Base-by-base conservation (phyloP, 2,113 vertebrate genomes). In the Anguilla rostrata region DNA sequence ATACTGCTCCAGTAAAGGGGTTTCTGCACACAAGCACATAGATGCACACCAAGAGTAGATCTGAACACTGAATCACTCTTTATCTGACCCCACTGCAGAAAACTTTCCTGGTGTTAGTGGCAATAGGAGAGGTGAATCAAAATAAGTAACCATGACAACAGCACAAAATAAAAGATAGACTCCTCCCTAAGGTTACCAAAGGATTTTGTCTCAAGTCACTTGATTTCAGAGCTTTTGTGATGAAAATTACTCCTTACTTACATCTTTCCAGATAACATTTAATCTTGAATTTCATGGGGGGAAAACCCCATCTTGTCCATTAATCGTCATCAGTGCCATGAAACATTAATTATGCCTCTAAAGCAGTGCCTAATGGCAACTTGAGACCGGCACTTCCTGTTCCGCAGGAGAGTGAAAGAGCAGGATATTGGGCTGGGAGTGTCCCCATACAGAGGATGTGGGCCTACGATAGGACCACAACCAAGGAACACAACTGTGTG, bases 401-500 rank as follows among this genome's bases (percentile, higher is more conserved):
- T 81, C 87, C 71, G 39, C n/a, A 86, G 86, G 22, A 60, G 18
- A n/a, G 3, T 60, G 82, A 86, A 53, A 53, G 85, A 84, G 87
- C 79, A 91, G 88, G 91, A 91, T 88, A 87, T 22, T 11, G 34
- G 86, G 89, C 41, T 40, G 41, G 81, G 66, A 53, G 57, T 81
- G 81, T 18, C 63, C 43, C 49, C 63, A 12, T 34, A 40, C 63
- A 40, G 63, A 78, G 81, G 86, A 86, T 75, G 34, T 78, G 60
- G 63, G 18, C 12, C 2, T 89, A 83, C 90, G 87, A 83, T 79
- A 66, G 88, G 90, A 9, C 26, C 40, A 22, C 80, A 78, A 11
- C 79, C 15, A 39, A 41, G 66, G 43, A 46, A 78, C 9, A 43
- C 2, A 0, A 18, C 20, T 39, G 84, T 14, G 7, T 15, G 0